A percentile compares a stretch with the other conserved stretches of the same genome.
These are phyloP conservation scores for Diphyllodes magnificus DNA, from an alignment of 2,113 vertebrate genomes.

Conservation along the genomic window DNA sequence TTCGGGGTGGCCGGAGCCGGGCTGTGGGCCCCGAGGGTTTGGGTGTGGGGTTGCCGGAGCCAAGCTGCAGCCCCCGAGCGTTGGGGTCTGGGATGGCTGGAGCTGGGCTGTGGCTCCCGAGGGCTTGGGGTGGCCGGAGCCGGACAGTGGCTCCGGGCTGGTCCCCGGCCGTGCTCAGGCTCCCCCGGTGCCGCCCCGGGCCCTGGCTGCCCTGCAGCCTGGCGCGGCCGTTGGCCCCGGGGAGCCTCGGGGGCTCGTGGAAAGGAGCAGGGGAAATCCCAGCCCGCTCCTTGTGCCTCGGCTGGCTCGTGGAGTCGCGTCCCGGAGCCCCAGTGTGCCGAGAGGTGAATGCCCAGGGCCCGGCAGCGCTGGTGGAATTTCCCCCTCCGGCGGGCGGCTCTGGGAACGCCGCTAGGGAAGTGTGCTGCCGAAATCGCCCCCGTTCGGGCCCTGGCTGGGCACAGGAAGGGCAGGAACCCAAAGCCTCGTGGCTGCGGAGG, in stretches of 20 bases:
- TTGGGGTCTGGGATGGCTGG: not conserved
- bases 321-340: not conserved
- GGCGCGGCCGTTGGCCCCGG: not conserved
- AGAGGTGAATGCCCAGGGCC: not conserved
- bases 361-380: rapidly evolving
- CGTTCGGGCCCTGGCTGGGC: not conserved
- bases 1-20: too few species aligned
- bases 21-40: rapidly evolving
- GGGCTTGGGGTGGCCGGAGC: not conserved
- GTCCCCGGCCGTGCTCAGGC: not conserved
- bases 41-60: not conserved
- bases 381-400: not conserved
- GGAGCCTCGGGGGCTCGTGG: not conserved
- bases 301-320: rapidly evolving
- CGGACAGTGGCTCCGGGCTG: not conserved
- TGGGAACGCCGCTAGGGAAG: rapidly evolving
- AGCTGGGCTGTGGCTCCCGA: not conserved
- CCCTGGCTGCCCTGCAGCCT: too few species aligned
- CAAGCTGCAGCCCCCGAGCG: rapidly evolving
- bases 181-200: not conserved
- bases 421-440: not conserved
- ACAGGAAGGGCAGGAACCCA: rapidly evolving
- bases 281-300: rapidly evolving
- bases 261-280: not conserved
- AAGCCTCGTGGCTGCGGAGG: not conserved